phyloP scores from a whole-genome alignment of 1,140 invertebrate species.

The Saccostrea cuccullata region DNA sequence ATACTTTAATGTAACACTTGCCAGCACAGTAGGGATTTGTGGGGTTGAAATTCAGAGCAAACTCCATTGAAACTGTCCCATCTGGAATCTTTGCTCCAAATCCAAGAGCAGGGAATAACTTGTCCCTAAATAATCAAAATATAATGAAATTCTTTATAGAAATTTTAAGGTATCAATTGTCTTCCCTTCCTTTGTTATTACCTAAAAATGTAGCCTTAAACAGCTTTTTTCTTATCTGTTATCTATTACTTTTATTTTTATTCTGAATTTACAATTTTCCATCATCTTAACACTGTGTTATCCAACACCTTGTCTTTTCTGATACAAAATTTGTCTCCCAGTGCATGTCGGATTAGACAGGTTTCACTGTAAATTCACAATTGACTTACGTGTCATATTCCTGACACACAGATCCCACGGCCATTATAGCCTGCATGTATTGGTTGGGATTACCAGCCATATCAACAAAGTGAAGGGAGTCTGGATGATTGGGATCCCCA shows the following conservation, averaged over 20 bases:
- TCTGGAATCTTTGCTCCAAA: slow-evolving; percentile 78
- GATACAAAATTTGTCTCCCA: too few relatives aligned
- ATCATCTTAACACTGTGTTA: too few relatives aligned
- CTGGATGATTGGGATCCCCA: slow-evolving; percentile 80
- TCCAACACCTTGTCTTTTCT: too few relatives aligned
- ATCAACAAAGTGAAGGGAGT: slow-evolving; percentile 80
- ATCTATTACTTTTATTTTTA: too few relatives aligned
- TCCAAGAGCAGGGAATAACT: slow-evolving; percentile 77
- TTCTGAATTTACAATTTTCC: too few relatives aligned
- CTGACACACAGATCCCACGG: slow-evolving; percentile 84
- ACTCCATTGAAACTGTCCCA: slow-evolving; percentile 73
- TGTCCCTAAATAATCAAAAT: slow-evolving; percentile 70
- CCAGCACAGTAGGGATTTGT: slow-evolving; percentile 82
- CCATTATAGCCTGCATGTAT: slow-evolving; percentile 78
- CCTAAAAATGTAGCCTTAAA: too few relatives aligned
- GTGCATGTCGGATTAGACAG: too few relatives aligned
- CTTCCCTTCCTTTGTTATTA: too few relatives aligned
- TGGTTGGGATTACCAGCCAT: slow-evolving; percentile 59
- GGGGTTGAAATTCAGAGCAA: slow-evolving; percentile 80
- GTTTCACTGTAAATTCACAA: too few relatives aligned
- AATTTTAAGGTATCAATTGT: too few relatives aligned
- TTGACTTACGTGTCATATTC: slow-evolving; percentile 81
- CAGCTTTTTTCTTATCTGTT: too few relatives aligned
- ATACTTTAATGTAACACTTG: slow-evolving; percentile 44
- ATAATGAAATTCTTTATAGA: too few relatives aligned